phyloP scores from a whole-genome alignment of 2,113 vertebrate genomes.

The Coregonus clupeaformis region DNA sequence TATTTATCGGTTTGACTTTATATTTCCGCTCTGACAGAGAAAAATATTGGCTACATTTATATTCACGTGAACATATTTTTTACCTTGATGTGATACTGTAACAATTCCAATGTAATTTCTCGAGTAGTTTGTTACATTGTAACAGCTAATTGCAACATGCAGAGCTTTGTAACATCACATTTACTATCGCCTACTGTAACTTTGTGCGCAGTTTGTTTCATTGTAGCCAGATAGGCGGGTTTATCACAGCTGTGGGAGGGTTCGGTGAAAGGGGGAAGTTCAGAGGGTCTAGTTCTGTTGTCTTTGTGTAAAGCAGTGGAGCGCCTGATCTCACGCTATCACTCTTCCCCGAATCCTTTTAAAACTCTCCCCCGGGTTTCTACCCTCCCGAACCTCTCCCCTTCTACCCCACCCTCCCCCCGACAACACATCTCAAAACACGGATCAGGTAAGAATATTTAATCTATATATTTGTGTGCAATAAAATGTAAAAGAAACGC shows the following conservation, averaged over 20 bases:
- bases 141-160: no score
- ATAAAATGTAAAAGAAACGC: slow-evolving; percentile 59
- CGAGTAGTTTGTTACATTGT: no score
- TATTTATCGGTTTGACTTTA: no score
- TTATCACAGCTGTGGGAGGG: slow-evolving; percentile 15
- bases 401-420: slow-evolving; percentile 79
- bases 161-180: no score
- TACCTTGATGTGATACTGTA: no score
- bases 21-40: no score
- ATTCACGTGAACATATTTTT: no score
- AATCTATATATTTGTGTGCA: slow-evolving; percentile 16
- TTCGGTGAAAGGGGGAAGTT: slow-evolving; percentile 68
- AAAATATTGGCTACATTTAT: no score
- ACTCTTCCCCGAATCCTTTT: slow-evolving; percentile 81
- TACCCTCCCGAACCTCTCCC: slow-evolving; percentile 82
- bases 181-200: not conserved
- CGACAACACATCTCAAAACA: slow-evolving; percentile 50
- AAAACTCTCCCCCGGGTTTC: slow-evolving; percentile 79
- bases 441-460: slow-evolving; percentile 61
- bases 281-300: slow-evolving; percentile 71
- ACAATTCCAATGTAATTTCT: no score
- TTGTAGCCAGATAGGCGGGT: not conserved
- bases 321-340: slow-evolving; percentile 68
- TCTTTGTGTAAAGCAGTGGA: slow-evolving; percentile 78
- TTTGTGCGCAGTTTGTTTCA: not conserved